Base-by-base conservation (phyloP, 2,797 vertebrate species). In the Tiaroga cobitis region DNA sequence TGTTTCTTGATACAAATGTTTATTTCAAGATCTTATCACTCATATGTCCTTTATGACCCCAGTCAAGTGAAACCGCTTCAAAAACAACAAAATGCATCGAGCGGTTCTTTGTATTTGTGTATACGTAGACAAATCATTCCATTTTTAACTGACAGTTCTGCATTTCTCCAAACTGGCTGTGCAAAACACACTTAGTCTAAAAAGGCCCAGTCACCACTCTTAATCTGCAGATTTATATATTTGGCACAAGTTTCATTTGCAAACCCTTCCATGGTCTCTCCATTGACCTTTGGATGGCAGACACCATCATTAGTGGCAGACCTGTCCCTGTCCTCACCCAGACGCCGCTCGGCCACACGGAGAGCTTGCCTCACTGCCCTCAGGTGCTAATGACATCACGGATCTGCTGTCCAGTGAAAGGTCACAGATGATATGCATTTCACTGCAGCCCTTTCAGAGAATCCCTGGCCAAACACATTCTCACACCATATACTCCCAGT, bases 381-480 rank as follows among this genome's bases (percentile, higher is more conserved):
- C 83, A 92, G 86, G 78, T 90, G 75, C 90, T 91, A 89, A 91
- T 92, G 90, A 89, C 70, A 89, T 90, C 54, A 80, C 16, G 80
- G 79, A 86, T 80, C 65, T 81, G 87, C 68, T 79, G 90, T 89
- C 89, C 87, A 88, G 89, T 84, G 88, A 89, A 93, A 91, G 90
- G 92, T 92, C 91, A 91, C 73, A 65, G 37, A 61, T 69, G 61
- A 89, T 89, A 86, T 68, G 84, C 84, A 88, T 87, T 88, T 84
- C 67, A 70, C 75, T 49, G 76, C 87, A 87, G 87, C 85, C 88
- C 87, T 90, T 84, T 92, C 86, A 86, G 85, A 87, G 85, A 75
- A 83, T 82, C 78, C 80, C 82, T 69, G 82, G 90, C 90, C 91
- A 91, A 88, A 89, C 89, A 85, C 86, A 83, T 81, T 87, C 77